A percentile compares a stretch with the other conserved stretches of the same genome.
phyloP scores from a whole-genome alignment of 2,888 invertebrate species.

The Ommatoiulus sabulosus region DNA sequence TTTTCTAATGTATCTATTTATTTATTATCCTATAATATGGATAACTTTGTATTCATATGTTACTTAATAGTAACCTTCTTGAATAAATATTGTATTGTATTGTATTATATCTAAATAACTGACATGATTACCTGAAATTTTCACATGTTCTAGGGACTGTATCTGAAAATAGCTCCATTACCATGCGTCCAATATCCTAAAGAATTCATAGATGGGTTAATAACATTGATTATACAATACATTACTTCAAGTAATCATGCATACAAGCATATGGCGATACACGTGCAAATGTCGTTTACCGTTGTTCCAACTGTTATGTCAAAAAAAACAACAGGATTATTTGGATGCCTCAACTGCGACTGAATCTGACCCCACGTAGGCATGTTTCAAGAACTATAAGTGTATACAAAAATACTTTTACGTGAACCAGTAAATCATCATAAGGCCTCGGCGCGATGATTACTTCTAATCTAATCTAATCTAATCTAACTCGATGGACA shows the following conservation, averaged over 20 bases:
- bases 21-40: constrained; percentile 52
- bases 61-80: too few relatives aligned
- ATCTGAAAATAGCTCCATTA: constrained; percentile 97
- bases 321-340: constrained; percentile 98
- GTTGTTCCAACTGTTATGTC: constrained; percentile 97
- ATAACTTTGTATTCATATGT: constrained; percentile 44
- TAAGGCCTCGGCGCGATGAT: too few relatives aligned
- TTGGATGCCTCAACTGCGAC: constrained; percentile 86
- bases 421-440: too few relatives aligned
- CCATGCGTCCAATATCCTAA: constrained; percentile 96
- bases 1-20: too few relatives aligned
- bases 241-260: too few relatives aligned
- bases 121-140: constrained; percentile 76
- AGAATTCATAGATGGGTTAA: constrained; percentile 60
- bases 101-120: too few relatives aligned
- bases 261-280: too few relatives aligned
- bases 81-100: too few relatives aligned
- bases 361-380: constrained; percentile 97
- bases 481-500: too few relatives aligned
- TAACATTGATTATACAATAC: background rate
- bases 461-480: too few relatives aligned
- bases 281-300: constrained; percentile 72
- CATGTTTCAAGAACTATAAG: constrained; percentile 72
- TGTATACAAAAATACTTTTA: background rate
- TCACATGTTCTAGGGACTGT: constrained; percentile 96